A percentile compares a stretch with the other conserved stretches of the same genome.
These are phyloP conservation scores for Ibycter americanus DNA, from an alignment of 2,797 vertebrate species.

Conservation along the genomic window DNA sequence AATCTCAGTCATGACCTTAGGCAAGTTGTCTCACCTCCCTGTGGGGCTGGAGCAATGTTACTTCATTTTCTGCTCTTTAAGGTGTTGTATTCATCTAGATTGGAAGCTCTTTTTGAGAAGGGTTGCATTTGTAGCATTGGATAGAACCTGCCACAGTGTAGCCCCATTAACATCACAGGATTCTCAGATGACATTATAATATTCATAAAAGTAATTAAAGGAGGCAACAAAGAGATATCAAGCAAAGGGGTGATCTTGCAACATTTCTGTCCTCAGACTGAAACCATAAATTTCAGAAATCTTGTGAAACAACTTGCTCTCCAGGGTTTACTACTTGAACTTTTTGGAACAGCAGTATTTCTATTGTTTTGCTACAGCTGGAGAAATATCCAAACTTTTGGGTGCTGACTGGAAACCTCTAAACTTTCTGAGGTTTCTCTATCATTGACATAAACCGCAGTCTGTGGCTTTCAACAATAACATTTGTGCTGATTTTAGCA, in stretches of 20 bases:
- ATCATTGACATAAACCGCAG: constrained; percentile 10
- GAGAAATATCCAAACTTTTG: neutral
- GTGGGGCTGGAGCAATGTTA: neutral
- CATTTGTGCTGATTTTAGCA: constrained; percentile 57
- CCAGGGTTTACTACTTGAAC: neutral
- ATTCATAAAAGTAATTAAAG: neutral
- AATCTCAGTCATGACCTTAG: neutral
- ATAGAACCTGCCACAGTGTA: neutral
- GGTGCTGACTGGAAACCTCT: constrained; percentile 41
- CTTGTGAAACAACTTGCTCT: neutral
- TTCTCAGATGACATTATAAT: neutral
- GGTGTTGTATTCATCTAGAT: neutral
- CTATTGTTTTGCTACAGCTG: neutral
- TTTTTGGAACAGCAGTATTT: neutral
- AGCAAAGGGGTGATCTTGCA: neutral
- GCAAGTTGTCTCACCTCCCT: neutral
- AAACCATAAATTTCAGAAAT: neutral
- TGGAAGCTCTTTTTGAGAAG: neutral
- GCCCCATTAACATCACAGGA: neutral
- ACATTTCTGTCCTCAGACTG: neutral
- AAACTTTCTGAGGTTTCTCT: constrained; percentile 49
- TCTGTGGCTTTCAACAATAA: constrained; percentile 66
- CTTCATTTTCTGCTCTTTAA: constrained; percentile 20
- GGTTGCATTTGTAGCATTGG: neutral
- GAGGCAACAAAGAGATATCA: neutral